These are phyloP conservation scores for Drosophila malerkotliana DNA, from an alignment of 1,140 invertebrate species.

Conservation along the genomic window DNA sequence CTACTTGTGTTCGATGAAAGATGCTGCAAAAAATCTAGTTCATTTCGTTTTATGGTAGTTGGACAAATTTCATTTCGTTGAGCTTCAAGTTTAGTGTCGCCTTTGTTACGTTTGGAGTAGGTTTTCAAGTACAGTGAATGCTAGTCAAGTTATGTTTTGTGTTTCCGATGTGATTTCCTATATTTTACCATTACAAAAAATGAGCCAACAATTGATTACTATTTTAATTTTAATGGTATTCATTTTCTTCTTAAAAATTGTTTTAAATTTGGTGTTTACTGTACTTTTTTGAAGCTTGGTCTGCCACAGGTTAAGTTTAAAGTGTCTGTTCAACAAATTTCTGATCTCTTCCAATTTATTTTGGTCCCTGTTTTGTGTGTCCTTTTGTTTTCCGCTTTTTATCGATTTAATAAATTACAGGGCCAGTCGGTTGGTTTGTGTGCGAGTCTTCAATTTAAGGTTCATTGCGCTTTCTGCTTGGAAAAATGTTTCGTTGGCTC, in stretches of 20 bases:
- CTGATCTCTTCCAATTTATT: slow-evolving; percentile 13
- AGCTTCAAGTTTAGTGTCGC: slow-evolving; percentile 56
- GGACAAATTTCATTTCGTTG: slow-evolving; percentile 59
- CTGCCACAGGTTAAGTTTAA: slow-evolving; percentile 38
- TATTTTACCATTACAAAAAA: too few species aligned
- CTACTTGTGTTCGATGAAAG: slow-evolving; percentile 49
- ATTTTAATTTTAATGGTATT: background rate
- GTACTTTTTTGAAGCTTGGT: background rate
- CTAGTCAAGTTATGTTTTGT: background rate
- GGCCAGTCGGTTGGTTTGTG: slow-evolving; percentile 23
- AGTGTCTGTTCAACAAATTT: slow-evolving; percentile 25
- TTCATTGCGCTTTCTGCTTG: slow-evolving; percentile 46
- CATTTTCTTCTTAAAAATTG: background rate
- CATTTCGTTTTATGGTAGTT: slow-evolving; percentile 65
- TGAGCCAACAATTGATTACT: too few species aligned
- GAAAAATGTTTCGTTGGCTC: slow-evolving; percentile 26
- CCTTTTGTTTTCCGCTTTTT: slow-evolving; percentile 43
- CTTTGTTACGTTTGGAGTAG: slow-evolving; percentile 23
- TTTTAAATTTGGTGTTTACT: background rate
- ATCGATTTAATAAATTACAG: slow-evolving; percentile 77
- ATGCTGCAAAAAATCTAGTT: slow-evolving; percentile 51
- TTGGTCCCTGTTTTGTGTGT: background rate
- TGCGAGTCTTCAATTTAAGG: slow-evolving; percentile 62
- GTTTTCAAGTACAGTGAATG: slow-evolving; percentile 20
- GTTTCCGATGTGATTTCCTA: background rate